These are phyloP conservation scores for Drosophila kurseongensis DNA, from an alignment of 1,140 invertebrate genomes.

Conservation along the genomic window DNA sequence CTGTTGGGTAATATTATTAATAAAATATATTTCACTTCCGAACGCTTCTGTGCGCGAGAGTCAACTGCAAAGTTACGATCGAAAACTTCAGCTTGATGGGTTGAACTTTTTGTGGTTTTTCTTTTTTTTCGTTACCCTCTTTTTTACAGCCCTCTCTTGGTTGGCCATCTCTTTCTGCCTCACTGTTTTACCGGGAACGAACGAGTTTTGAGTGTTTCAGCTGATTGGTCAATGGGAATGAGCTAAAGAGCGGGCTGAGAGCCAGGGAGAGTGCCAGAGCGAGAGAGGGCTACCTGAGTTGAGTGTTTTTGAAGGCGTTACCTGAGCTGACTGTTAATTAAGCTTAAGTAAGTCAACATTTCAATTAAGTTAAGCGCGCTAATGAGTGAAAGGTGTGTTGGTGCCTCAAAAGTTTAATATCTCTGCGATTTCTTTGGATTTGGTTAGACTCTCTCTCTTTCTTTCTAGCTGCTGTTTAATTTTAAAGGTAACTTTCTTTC, in stretches of 20 bases:
- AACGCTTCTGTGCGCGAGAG: slow-evolving; percentile 84
- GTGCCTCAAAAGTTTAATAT: neutral
- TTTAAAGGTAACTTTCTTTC: slow-evolving; percentile 65
- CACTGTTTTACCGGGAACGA: slow-evolving; percentile 37
- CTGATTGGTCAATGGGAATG: slow-evolving; percentile 51
- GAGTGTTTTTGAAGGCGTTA: slow-evolving; percentile 61
- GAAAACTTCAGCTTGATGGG: slow-evolving; percentile 84
- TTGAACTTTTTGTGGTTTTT: slow-evolving; percentile 55
- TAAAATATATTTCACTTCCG: slow-evolving; percentile 85
- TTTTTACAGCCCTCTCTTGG: slow-evolving; percentile 38
- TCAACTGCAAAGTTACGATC: slow-evolving; percentile 85
- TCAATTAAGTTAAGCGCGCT: slow-evolving; percentile 54
- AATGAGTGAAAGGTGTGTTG: slow-evolving; percentile 28
- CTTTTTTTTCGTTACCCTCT: slow-evolving; percentile 21
- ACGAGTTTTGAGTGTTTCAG: slow-evolving; percentile 69
- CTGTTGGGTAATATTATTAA: slow-evolving; percentile 79
- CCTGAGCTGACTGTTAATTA: slow-evolving; percentile 67
- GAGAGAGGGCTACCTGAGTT: slow-evolving; percentile 30
- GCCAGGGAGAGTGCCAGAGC: slow-evolving; percentile 25
- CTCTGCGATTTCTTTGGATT: neutral
- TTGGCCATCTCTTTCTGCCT: slow-evolving; percentile 49
- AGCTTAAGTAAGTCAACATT: slow-evolving; percentile 61
- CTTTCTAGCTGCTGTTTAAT: slow-evolving; percentile 42
- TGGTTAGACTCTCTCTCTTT: slow-evolving; percentile 8
- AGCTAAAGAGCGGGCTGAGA: slow-evolving; percentile 33